Base-by-base conservation (phyloP, 2,888 invertebrate genomes). In the Smittia aterrima region DNA sequence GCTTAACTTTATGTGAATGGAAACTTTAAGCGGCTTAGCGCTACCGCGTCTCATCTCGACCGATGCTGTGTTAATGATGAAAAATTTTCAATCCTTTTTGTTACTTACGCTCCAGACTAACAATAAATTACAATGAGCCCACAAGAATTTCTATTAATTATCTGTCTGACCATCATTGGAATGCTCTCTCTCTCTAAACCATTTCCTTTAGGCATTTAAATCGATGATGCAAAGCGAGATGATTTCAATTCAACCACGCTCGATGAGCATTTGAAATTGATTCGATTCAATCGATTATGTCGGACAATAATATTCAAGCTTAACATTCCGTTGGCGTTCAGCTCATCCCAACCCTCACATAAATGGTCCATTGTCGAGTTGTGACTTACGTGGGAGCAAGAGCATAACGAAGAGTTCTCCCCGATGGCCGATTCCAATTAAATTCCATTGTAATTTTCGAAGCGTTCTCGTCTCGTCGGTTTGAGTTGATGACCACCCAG, bases 381-480 rank as follows among this genome's bases (percentile, higher is more conserved):
- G 16, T 25, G 38, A 64, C 25, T 64, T 64, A 66, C 32, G 70
- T 53, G 32, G 70, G 70, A 53, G 53, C 47, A 70, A 47, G 18
- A 18, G 25, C 24, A 22, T 22, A 70, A 18, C 18, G 24, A 22
- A 70, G 27, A 53, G 9, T 20, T 16, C 27, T 27, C 41, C 54
- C 70, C 54, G 25, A 54, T 18, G 70, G 54, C 70, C 40, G 54
- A 68, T 68, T 70, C 53, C 70, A 70, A 70, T 70, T 70, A 70
- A 53, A 70, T 70, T 70, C 70, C 70, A 70, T 70, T 70, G 70
- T 70, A 54, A 54, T 70, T 70, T 68, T 41, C 25, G 16, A 32
- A 32, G 3, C 32, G 32, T 32, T 32, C 4, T 9, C 9, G 20
- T 70, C 47, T 47, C 16, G 11, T 47, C n/a, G 2, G 11, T 16